phyloP scores from a whole-genome alignment of 23 tunicate genomes.

The Phallusia fumigata region DNA sequence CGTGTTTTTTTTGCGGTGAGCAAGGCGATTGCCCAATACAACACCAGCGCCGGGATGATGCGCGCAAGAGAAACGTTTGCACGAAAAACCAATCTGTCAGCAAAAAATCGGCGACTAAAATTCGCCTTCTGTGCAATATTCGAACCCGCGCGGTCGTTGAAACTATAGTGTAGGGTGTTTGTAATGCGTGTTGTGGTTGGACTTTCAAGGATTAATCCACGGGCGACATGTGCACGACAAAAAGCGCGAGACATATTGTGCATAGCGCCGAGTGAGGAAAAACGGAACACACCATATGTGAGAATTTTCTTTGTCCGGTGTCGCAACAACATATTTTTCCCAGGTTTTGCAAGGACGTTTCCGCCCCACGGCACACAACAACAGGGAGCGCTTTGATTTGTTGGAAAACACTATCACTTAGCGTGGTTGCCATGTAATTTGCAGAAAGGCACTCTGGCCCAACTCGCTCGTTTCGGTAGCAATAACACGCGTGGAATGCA shows the following conservation, averaged over 20 bases:
- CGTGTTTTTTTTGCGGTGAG: too few species aligned
- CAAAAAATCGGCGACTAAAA: not conserved
- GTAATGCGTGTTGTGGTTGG: not conserved
- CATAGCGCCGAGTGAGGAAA: not conserved
- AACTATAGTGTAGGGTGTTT: not conserved
- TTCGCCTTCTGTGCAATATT: too few species aligned
- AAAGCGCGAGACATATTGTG: not conserved
- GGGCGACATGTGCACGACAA: not conserved
- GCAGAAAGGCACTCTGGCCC: not conserved
- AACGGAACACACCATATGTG: not conserved
- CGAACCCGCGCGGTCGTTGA: not conserved
- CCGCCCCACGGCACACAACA: not conserved
- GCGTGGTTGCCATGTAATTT: not conserved
- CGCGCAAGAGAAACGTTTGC: not conserved
- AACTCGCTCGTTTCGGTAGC: not conserved
- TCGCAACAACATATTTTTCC: not conserved
- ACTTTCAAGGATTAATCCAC: not conserved
- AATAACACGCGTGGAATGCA: constrained; percentile 11
- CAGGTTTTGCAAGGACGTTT: not conserved
- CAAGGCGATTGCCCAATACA: too few species aligned
- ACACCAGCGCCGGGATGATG: not conserved
- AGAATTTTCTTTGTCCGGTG: not conserved
- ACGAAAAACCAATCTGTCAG: not conserved
- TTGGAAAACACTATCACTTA: constrained; percentile 8
- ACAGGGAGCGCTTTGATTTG: not conserved